Evolutionary conservation across 2,113 vertebrate species (phyloP), one percentile per base, ranked within the genome.

Genomic region (Pipa parva): DNA sequence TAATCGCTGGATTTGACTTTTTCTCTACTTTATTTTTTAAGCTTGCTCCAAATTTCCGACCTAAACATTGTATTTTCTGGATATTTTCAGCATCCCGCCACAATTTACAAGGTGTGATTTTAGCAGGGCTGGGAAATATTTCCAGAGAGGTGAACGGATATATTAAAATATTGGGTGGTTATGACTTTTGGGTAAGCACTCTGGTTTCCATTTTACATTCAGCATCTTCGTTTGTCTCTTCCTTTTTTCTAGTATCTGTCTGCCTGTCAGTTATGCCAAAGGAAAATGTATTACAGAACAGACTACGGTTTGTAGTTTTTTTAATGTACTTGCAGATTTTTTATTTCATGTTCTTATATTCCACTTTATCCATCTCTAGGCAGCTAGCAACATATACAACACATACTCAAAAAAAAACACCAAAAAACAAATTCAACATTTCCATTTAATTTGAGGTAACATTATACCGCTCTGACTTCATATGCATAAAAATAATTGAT

Each of bases 71-170:
- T 70, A 52, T 42, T 67, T 74, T 73, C 49, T 4, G 1, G 76
- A 78, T 78, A 73, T 76, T 79, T 81, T 84, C 79, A 79, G 76
- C 76, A 58, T 51, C 4, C 76, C 20, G 81, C 74, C 76, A 84
- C 80, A 84, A 75, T 82, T 83, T 82, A 81, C 75, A 81, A 76
- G 76, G 72, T 80, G 77, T 75, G 77, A 77, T 78, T 80, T 79
- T 78, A 80, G 82, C 82, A 80, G 18, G 84, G 79, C 76, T 59
- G 79, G 79, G 76, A 81, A 75, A 79, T 80, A 25, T 81, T 84
- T 84, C 80, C 80, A 80, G 79, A 72, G 75, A 79, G 59, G 70
- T 3, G 67, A 77, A 71, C 70, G 63, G 70, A 82, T 73, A 73
- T 74, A 75, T 75, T 77, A 84, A 81, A 66, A 74, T 55, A 2